Evolutionary conservation across 2,113 vertebrate species (phyloP), one percentile per base, ranked within the genome.

Genomic region (Recurvirostra avosetta): DNA sequence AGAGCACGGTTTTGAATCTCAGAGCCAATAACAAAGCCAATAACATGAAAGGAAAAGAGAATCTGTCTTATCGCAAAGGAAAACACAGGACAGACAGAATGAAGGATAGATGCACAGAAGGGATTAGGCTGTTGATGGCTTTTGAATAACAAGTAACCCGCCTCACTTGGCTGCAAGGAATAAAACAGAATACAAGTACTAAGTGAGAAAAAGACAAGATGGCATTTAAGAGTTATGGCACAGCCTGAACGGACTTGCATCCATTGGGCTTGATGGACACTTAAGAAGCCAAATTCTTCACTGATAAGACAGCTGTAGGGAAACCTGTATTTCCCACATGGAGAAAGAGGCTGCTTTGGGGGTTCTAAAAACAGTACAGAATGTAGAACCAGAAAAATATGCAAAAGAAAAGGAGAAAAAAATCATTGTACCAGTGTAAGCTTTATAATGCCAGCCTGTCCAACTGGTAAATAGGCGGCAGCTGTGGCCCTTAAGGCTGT

Each of bases 41-140:
- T 2, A 56, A 21, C 0, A 0, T 8, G 11, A 59, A 53, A 91
- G 20, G 21, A 47, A 63, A 63, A 26, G 5, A 40, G 47, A 67
- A 47, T 23, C 19, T 14, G 23, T 8, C 23, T n/a, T 53, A 26
- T 15, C 25, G 5, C 15, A 30, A 45, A 73, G 20, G 2, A 65
- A 47, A 65, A n/a, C 13, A 52, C 18, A 38, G 53, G 36, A 62
- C 34, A 75, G 91, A 43, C 38, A 95, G 49, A 78, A 79, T 18
- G 30, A 93, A 56, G 30, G 32, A 59, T 2, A 49, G n/a, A 40
- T 11, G 11, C 20, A 43, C n/a, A 76, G 27, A 61, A 90, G 34
- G 21, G 4, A 49, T 61, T 38, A 4, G 12, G 12, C 41, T 78
- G 15, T n/a, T 55, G 27, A 20, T 38, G 50, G 67, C 16, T 86